phyloP scores from a whole-genome alignment of 2,113 vertebrate species.

The Cairina moschata region DNA sequence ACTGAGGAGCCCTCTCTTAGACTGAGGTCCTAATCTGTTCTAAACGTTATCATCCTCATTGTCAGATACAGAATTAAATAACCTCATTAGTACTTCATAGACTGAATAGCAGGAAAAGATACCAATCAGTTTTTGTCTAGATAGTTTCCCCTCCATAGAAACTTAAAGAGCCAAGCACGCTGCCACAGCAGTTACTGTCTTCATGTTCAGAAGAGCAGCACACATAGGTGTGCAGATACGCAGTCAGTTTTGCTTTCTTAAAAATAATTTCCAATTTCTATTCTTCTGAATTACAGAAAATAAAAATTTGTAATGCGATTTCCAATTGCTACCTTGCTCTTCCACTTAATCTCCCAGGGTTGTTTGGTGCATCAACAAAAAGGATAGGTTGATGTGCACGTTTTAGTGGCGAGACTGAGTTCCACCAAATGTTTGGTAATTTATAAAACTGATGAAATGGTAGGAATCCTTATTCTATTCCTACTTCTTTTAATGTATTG shows the following conservation, averaged over 20 bases:
- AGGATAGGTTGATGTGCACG: fast-evolving
- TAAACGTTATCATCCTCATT: neutral
- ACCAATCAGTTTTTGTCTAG: neutral
- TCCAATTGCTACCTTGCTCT: neutral
- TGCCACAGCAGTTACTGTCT: neutral
- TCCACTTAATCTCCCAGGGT: neutral
- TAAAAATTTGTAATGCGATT: neutral
- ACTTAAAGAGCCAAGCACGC: neutral
- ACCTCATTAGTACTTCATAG: constrained; percentile 1
- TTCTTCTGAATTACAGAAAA: neutral
- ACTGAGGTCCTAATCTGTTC: neutral
- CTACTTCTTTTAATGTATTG: neutral
- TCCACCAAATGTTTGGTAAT: neutral
- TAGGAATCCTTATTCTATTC: neutral
- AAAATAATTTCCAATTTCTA: neutral
- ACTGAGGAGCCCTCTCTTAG: neutral
- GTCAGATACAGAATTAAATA: constrained; percentile 1
- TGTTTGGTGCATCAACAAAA: neutral
- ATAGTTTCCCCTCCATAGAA: neutral
- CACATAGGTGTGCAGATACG: neutral
- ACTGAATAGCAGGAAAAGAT: neutral
- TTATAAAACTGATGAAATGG: neutral
- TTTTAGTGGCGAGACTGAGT: neutral
- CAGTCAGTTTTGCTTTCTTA: neutral
- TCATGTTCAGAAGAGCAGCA: neutral